Conservation (phyloP, 2,113 vertebrate genomes). For the Glaucidium brasilianum region DNA sequence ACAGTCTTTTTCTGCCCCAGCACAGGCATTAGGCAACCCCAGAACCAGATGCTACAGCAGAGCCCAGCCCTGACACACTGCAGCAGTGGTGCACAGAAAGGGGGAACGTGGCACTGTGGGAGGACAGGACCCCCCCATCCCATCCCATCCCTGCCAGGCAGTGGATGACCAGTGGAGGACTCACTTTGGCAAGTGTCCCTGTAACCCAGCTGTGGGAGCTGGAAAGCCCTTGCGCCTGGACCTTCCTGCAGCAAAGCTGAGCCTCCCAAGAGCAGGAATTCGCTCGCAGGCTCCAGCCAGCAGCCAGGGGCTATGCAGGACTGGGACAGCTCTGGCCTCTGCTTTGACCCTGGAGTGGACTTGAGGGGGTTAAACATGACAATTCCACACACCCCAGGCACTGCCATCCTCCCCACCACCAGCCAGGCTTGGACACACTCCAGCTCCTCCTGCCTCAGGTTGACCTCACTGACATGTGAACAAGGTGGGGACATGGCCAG, state of each 20-base stretch:
- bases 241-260: neutral
- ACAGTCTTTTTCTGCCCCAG: neutral
- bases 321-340: neutral
- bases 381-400: neutral
- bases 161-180: neutral
- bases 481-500: neutral
- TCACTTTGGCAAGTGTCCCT: neutral
- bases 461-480: fast-evolving
- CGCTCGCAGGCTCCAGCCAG: neutral
- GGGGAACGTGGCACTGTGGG: fast-evolving
- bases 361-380: neutral
- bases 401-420: neutral
- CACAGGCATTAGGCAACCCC: neutral
- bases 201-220: neutral
- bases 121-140: neutral
- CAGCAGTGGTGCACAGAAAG: neutral
- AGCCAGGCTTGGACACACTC: neutral
- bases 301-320: fast-evolving
- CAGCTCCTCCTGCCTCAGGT: neutral
- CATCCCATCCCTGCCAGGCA: fast-evolving
- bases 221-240: neutral
- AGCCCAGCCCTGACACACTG: neutral
- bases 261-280: neutral
- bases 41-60: neutral
- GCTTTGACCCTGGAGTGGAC: neutral